phyloP scores from a whole-genome alignment of 2,888 invertebrate species.

The Sinotaia quadrata region DNA sequence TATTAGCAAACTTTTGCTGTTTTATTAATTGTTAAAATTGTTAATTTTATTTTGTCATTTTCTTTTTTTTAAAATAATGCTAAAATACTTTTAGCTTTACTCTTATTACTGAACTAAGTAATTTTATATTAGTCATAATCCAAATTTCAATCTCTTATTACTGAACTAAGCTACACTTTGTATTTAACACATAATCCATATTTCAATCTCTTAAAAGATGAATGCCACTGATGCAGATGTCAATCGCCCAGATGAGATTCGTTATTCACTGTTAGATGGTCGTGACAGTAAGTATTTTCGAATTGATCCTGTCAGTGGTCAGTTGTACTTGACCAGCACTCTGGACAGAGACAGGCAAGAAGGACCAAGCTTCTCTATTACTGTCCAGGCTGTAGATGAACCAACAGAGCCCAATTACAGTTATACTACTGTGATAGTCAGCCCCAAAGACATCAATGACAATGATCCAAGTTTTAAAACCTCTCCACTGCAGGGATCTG shows the following conservation, averaged over 20 bases:
- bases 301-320: constrained; percentile 94
- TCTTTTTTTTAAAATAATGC: too few relatives aligned
- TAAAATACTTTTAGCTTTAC: too few relatives aligned
- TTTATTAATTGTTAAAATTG: too few relatives aligned
- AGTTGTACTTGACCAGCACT: constrained; percentile 92
- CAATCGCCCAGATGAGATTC: constrained; percentile 93
- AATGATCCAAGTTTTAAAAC: constrained; percentile 88
- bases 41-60: too few relatives aligned
- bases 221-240: constrained; percentile 96
- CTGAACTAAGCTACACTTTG: too few relatives aligned
- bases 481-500: constrained; percentile 74
- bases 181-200: too few relatives aligned
- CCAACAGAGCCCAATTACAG: constrained; percentile 76
- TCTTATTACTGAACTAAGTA: too few relatives aligned
- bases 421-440: constrained; percentile 97
- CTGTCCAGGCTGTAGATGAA: constrained; percentile 68
- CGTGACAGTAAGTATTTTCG: constrained; percentile 75
- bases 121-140: too few relatives aligned
- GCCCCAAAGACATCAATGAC: constrained; percentile 97
- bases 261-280: constrained; percentile 76
- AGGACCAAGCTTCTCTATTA: constrained; percentile 78
- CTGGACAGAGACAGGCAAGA: constrained; percentile 97
- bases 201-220: too few relatives aligned
- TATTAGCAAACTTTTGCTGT: too few relatives aligned
- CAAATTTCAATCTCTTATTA: too few relatives aligned